Conservation (phyloP, 2,113 vertebrate species). For the Oxyura jamaicensis region DNA sequence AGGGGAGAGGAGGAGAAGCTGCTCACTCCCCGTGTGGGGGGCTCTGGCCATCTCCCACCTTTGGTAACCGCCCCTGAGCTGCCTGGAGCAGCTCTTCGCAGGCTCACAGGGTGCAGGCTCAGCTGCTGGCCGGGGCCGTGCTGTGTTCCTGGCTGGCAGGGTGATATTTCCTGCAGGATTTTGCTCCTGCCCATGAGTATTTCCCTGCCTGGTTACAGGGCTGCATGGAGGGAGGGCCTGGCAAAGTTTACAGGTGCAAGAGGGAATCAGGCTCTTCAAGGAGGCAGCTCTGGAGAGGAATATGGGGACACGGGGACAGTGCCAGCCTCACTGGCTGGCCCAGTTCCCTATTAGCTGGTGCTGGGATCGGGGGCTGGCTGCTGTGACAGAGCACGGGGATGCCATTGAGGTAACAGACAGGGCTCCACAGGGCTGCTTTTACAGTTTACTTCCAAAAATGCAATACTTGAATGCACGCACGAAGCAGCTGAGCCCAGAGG, state of each 20-base stretch:
- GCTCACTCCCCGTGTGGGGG: not conserved
- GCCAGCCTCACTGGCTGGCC: too few relatives aligned
- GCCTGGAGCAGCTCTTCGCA: accelerated
- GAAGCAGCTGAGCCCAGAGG: accelerated
- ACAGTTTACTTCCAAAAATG: not conserved
- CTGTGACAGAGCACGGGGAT: not conserved
- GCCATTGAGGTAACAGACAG: not conserved
- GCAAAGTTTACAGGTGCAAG: accelerated
- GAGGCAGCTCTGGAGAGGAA: not conserved
- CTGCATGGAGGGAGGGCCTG: not conserved
- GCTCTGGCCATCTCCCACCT: not conserved
- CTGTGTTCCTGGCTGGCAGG: not conserved
- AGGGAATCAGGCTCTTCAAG: not conserved
- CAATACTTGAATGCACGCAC: not conserved
- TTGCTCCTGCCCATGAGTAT: not conserved
- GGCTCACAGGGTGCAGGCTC: accelerated
- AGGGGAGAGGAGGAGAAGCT: not conserved
- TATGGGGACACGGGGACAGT: too few relatives aligned
- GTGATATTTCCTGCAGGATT: not conserved
- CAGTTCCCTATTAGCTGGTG: not conserved
- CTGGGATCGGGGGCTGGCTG: not conserved
- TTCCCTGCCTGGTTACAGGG: not conserved
- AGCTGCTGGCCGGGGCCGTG: accelerated
- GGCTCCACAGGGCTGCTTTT: not conserved
- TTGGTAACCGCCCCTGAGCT: not conserved